A percentile compares a stretch with the other conserved stretches of the same genome.
Conservation (phyloP, 2,888 invertebrate genomes). For the Dermolepida albohirtum region DNA sequence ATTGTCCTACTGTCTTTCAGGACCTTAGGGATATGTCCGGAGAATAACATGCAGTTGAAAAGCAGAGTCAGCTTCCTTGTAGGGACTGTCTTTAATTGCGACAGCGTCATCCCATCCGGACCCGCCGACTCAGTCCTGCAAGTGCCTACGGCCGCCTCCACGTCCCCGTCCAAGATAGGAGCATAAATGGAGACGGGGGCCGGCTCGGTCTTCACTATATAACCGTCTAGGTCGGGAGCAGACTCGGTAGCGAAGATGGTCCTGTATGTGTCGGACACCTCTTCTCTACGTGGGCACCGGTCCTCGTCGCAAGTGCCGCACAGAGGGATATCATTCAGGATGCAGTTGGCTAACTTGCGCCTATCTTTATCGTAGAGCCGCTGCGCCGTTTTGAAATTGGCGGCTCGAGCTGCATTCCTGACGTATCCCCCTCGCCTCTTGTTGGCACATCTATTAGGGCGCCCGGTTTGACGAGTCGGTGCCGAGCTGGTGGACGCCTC, state of each 20-base stretch:
- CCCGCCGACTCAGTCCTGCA: slow-evolving; percentile 11
- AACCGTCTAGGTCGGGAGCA: background rate
- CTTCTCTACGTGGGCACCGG: background rate
- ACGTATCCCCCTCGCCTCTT: background rate
- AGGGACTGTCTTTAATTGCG: background rate
- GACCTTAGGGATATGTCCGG: background rate
- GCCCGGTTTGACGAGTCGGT: background rate
- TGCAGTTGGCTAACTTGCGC: background rate
- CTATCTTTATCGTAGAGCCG: background rate
- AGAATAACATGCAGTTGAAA: slow-evolving; percentile 1
- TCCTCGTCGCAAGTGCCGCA: background rate
- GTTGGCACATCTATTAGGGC: too few relatives aligned
- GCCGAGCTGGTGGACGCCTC: background rate
- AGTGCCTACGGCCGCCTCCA: background rate
- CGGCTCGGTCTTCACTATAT: background rate
- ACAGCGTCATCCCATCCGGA: slow-evolving; percentile 6
- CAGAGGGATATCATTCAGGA: background rate
- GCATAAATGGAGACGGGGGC: background rate
- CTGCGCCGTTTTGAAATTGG: background rate
- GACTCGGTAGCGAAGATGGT: background rate
- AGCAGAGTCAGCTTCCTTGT: background rate
- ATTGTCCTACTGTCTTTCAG: slow-evolving; percentile 15
- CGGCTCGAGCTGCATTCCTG: background rate
- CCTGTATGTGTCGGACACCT: background rate
- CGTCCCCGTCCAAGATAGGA: background rate